Evolutionary conservation across 2,888 invertebrate species (phyloP), one percentile per base, ranked within the genome.

Genomic region (Oscheius sp.): DNA sequence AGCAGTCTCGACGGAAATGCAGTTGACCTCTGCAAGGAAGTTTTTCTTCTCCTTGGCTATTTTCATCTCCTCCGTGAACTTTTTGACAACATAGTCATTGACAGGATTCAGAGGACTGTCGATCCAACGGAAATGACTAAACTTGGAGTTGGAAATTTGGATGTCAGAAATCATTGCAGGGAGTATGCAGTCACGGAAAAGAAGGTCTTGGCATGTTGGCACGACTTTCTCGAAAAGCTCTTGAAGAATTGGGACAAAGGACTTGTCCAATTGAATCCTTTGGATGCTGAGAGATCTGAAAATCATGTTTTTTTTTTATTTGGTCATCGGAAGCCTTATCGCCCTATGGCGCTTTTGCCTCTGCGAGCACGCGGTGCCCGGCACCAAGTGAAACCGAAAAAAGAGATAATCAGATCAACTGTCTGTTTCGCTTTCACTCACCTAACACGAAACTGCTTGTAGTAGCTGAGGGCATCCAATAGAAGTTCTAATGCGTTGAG

Each of bases 121-220:
- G 7, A 76, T 32, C 76, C 77, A 79, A 7, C 73, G 75, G 60
- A 76, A 79, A 21, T 79, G 79, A 21, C 77, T 77, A 33, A 79
- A 79, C 21, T 68, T 73, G 1, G 77, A 65, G 35, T 11, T 48
- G 48, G n/a, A 13, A 32, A 63, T 63, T 48, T 63, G 63, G 7
- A 7, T 37, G 10, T 33, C 35, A 21, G 55, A 13, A 9, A 55
- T 13, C 33, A 29, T 7, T 1, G 53, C 21, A 11, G 68, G 68
- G 10, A 68, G 10, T 21, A 37, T 5, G 21, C 55, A 53, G 29
- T 68, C 55, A 33, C 55, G 53, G 53, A 68, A 68, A 13, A 68
- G 37, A n/a, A 68, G 42, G 35, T 68, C 68, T 47, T 70, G 48
- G 4, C 58, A 48, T 47, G 58, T 70, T 11, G 58, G 48, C n/a